A percentile compares a stretch with the other conserved stretches of the same genome.
phyloP scores from a whole-genome alignment of 2,113 vertebrate genomes.

The Morone saxatilis region DNA sequence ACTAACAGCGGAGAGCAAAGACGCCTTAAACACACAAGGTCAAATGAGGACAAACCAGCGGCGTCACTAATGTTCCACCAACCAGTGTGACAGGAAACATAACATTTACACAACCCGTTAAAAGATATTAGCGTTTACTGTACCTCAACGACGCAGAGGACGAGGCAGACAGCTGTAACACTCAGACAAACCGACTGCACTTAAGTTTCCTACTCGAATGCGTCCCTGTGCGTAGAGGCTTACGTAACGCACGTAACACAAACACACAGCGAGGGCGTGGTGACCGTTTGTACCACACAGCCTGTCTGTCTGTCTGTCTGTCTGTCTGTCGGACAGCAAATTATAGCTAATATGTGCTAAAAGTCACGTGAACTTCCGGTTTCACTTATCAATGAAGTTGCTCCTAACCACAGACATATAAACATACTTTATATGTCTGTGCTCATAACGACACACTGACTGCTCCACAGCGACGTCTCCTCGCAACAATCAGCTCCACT shows the following conservation, averaged over 20 bases:
- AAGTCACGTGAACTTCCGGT: neutral
- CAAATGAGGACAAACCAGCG: neutral
- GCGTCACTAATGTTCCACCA: neutral
- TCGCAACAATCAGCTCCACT: neutral
- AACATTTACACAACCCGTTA: accelerated
- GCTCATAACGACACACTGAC: too few relatives aligned
- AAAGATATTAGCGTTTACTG: neutral
- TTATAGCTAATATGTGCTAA: neutral
- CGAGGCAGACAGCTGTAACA: neutral
- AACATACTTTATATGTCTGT: too few relatives aligned
- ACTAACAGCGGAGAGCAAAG: neutral
- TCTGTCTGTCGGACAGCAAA: too few relatives aligned
- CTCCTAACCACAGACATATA: too few relatives aligned
- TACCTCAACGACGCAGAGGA: neutral
- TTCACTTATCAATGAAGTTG: too few relatives aligned
- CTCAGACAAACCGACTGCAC: neutral
- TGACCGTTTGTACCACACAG: too few relatives aligned
- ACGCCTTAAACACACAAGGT: constrained; percentile 13
- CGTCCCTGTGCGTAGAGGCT: neutral
- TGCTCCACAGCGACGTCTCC: neutral
- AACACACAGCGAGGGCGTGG: neutral
- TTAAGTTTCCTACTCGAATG: neutral
- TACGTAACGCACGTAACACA: constrained; percentile 23
- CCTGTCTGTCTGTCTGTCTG: neutral
- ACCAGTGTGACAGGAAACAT: neutral